These are phyloP conservation scores for Seira sanloemensis DNA, from an alignment of 2,888 invertebrate species.

Conservation along the genomic window DNA sequence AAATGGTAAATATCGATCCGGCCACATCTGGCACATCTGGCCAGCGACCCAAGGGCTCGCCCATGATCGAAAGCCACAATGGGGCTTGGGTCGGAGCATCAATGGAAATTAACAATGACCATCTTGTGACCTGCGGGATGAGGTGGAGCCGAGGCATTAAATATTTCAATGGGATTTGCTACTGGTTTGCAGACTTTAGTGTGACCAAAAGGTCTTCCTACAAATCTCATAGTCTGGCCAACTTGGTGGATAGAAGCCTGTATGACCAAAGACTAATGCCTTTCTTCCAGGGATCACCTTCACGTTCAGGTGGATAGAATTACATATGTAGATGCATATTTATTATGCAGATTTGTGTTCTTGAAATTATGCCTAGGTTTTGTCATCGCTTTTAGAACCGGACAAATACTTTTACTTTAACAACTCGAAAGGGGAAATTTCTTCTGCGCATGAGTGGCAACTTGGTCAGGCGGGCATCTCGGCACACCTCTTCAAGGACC, in stretches of 20 bases:
- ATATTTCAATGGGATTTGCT: constrained; percentile 62
- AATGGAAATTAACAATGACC: constrained; percentile 25
- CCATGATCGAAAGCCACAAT: not conserved
- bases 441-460: constrained; percentile 31
- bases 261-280: constrained; percentile 48
- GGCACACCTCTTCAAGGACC: constrained; percentile 21
- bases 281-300: constrained; percentile 26
- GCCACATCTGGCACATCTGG: not conserved
- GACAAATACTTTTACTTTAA: not conserved
- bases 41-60: not conserved
- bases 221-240: not conserved
- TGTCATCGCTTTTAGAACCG: too few species aligned
- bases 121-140: constrained; percentile 52
- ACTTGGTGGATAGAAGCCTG: not conserved
- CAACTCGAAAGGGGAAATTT: not conserved
- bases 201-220: not conserved
- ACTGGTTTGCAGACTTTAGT: constrained; percentile 32
- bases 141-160: constrained; percentile 39
- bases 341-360: too few species aligned
- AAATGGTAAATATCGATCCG: constrained; percentile 55
- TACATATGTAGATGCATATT: too few species aligned
- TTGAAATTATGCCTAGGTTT: too few species aligned
- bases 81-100: constrained; percentile 25
- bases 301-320: too few species aligned
- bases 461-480: constrained; percentile 52